Evolutionary conservation across 2,113 vertebrate species (phyloP), one percentile per base, ranked within the genome.

Genomic region (Cygnus buccinator): DNA sequence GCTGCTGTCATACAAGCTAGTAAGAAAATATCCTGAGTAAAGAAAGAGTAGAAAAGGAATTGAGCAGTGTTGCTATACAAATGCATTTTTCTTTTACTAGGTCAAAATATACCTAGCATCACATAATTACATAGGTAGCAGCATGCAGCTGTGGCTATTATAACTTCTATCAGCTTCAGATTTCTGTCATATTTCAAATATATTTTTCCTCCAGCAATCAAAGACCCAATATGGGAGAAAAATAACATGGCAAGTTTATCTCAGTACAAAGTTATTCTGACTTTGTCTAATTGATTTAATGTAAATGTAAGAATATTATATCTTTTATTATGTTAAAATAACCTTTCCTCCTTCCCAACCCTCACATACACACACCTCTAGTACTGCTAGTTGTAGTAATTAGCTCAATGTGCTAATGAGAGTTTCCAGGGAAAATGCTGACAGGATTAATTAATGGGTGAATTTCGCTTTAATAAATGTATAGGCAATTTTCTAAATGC

Each of bases 391-490:
- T 97, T 98, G 97, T 96, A 97, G 97, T 98, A 99, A 99, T 99
- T 99, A 99, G 98, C 98, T 99, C 98, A 96, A 93, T 98, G 97
- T 97, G 97, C 94, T 98, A 98, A 98, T 98, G 98, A 98, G 98
- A 97, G 94, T 98, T 98, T 98, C 98, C 97, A 98, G 98, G 97
- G 98, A 98, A 98, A 98, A 98, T 16, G 95, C 97, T 97, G 98
- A 98, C 98, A 97, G 98, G 96, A 98, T 98, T 98, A 99, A 99
- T 99, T 99, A 99, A 98, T 97, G 98, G 98, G 97, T 98, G 98
- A 98, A 99, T 99, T 99, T 99, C 98, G 98, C 98, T 99, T 99
- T 98, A 99, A 98, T 99, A 99, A 99, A 99, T 98, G 98, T 98
- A 98, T 98, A 98, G 98, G 98, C 98, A 98, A 98, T 99, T 99